phyloP scores from a whole-genome alignment of 2,888 invertebrate genomes.

The Erpobdella octoculata region DNA sequence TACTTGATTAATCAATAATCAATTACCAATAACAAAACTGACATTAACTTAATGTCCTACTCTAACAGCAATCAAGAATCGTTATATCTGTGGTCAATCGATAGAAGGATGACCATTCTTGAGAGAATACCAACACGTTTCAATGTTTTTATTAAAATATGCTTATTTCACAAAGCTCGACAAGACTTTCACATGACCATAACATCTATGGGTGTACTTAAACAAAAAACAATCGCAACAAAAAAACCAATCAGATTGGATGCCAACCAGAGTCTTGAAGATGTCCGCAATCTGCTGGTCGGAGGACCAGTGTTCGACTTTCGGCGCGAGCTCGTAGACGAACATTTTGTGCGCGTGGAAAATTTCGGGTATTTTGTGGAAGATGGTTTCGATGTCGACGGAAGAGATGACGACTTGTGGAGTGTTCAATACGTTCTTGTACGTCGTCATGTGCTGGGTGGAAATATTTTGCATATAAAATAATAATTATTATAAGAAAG shows the following conservation, averaged over 20 bases:
- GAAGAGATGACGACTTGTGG: conserved; percentile 64
- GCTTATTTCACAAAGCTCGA: too few relatives aligned
- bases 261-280: conserved; percentile 70
- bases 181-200: too few relatives aligned
- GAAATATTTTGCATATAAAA: too few relatives aligned
- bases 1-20: not conserved
- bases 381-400: conserved; percentile 80
- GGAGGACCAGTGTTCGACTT: conserved; percentile 42
- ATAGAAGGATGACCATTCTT: too few relatives aligned
- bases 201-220: too few relatives aligned
- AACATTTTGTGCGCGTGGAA: conserved; percentile 75
- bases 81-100: too few relatives aligned
- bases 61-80: too few relatives aligned
- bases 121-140: too few relatives aligned
- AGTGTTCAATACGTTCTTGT: conserved; percentile 28
- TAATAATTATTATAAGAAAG: not conserved
- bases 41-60: too few relatives aligned
- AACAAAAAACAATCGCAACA: too few relatives aligned
- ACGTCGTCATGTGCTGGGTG: conserved; percentile 35
- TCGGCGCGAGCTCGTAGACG: conserved; percentile 62
- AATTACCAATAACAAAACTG: not conserved
- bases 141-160: too few relatives aligned
- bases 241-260: not conserved
- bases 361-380: conserved; percentile 82
- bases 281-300: conserved; percentile 69